A percentile compares a stretch with the other conserved stretches of the same genome.
Conservation (phyloP, 2,113 vertebrate genomes). For the human region GRCh38 chr5:173424501-173425000, state of each 20-base stretch:
- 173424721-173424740: not conserved
- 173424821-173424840: too few species aligned
- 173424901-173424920: not conserved
- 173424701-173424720: not conserved
- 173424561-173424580: not conserved
- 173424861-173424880: not conserved
- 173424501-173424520: not conserved
- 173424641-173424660: not conserved
- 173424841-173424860: not conserved
- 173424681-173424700: not conserved
- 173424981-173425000: not conserved
- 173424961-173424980: not conserved
- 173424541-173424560: not conserved
- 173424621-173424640: not conserved
- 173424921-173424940: not conserved
- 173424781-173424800: not conserved
- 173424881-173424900: not conserved
- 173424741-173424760: not conserved
- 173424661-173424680: not conserved
- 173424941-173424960: not conserved
- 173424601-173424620: not conserved
- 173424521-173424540: not conserved
- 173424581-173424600: not conserved
- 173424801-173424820: not conserved
- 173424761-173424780: not conserved